Conservation (phyloP, 2,888 invertebrate genomes). For the Agrochola lota region DNA sequence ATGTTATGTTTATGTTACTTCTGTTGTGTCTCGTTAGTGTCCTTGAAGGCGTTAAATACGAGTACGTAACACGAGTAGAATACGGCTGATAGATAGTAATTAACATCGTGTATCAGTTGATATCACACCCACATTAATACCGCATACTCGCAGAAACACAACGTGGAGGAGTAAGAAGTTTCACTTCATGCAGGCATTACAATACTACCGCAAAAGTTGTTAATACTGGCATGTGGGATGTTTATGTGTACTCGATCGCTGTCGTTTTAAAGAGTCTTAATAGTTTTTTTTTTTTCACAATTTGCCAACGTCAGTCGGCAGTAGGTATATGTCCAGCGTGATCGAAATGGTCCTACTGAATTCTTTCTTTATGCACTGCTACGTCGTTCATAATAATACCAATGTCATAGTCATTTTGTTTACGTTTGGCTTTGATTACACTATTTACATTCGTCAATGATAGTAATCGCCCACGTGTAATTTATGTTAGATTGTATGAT, state of each 20-base stretch:
- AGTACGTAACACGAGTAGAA: conserved; percentile 19
- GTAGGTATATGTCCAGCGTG: no score
- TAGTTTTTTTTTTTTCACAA: no score
- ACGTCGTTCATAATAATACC: not conserved
- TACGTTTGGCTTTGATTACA: conserved; percentile 27
- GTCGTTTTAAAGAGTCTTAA: no score
- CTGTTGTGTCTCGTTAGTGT: no score
- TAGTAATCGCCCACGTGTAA: conserved; percentile 3
- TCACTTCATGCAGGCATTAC: no score
- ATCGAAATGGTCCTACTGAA: no score
- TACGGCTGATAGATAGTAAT: conserved; percentile 13
- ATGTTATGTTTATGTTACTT: no score
- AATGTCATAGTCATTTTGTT: conserved; percentile 25
- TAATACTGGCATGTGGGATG: no score
- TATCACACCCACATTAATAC: not conserved
- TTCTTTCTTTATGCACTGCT: not conserved
- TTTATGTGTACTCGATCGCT: no score
- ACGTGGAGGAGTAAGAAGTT: no score
- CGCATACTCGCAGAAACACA: not conserved
- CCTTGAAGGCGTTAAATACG: not conserved
- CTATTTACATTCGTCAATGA: conserved; percentile 10
- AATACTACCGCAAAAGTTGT: no score
- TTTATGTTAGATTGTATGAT: not conserved
- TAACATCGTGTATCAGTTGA: not conserved
- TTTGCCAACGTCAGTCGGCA: no score